These are phyloP conservation scores for Diarsia mendica DNA, from an alignment of 2,888 invertebrate genomes.

Conservation along the genomic window DNA sequence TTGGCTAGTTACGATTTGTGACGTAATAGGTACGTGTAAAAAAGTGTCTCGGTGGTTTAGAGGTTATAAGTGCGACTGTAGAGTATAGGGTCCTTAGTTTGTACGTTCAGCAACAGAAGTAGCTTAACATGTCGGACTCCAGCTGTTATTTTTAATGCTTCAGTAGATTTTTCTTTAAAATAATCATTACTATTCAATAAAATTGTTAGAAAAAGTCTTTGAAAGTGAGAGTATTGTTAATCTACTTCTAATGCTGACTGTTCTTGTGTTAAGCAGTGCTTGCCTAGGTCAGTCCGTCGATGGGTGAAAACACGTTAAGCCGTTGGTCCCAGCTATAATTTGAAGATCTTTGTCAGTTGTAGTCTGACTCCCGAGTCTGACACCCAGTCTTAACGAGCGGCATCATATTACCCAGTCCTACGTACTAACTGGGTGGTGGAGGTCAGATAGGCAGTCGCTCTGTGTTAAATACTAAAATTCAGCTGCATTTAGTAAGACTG, in stretches of 20 bases:
- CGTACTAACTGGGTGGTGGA: not conserved
- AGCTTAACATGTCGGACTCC: too few species aligned
- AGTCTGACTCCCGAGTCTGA: not conserved
- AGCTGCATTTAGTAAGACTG: not conserved
- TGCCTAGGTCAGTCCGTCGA: not conserved
- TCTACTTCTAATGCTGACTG: too few species aligned
- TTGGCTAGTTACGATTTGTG: not conserved
- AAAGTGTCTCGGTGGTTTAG: not conserved
- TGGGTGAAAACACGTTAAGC: not conserved
- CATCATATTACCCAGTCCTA: not conserved
- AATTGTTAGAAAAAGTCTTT: too few species aligned
- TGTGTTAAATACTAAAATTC: not conserved
- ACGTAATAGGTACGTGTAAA: conserved; percentile 1
- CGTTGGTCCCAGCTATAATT: not conserved
- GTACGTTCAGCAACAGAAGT: too few species aligned
- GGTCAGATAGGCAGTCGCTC: not conserved
- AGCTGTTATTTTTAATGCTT: too few species aligned
- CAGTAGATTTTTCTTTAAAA: too few species aligned
- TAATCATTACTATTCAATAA: too few species aligned
- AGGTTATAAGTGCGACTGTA: not conserved
- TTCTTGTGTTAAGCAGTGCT: not conserved
- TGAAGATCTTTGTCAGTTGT: not conserved
- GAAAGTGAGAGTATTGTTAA: too few species aligned
- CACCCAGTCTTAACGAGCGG: not conserved
- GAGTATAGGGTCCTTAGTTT: not conserved